A percentile compares a stretch with the other conserved stretches of the same genome.
Conservation (phyloP, 2,113 vertebrate genomes). For the Perca flavescens region DNA sequence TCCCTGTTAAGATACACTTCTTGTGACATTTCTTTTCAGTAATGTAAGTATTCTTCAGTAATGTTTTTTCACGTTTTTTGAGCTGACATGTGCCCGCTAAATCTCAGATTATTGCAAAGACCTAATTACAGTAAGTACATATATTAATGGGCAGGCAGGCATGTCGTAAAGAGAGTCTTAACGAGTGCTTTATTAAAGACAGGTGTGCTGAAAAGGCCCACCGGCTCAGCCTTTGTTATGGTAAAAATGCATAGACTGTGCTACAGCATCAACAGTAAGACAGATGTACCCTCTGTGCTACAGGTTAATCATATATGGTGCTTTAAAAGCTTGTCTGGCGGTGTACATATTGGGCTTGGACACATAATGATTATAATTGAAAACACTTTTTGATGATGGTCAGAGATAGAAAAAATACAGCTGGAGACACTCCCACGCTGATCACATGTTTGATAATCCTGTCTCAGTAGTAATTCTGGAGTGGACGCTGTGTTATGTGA, state of each 20-base stretch:
- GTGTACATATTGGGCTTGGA: constrained; percentile 18
- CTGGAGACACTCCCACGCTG: constrained; percentile 42
- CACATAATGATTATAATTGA: not conserved
- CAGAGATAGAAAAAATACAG: constrained; percentile 5
- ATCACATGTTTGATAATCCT: constrained; percentile 54
- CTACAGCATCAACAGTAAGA: not conserved
- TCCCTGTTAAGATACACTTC: not conserved
- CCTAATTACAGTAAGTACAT: not conserved
- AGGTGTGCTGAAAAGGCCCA: constrained; percentile 1
- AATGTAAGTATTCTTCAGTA: too few relatives aligned
- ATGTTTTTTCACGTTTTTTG: not conserved
- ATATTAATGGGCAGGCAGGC: not conserved
- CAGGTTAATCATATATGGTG: not conserved
- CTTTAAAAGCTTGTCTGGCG: constrained; percentile 19
- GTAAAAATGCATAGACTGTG: not conserved
- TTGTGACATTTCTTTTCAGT: not conserved
- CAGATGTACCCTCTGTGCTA: not conserved
- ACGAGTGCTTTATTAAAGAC: not conserved
- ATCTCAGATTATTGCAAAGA: not conserved
- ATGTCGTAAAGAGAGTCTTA: not conserved
- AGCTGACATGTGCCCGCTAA: not conserved
- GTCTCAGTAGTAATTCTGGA: constrained; percentile 44
- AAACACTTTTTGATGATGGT: constrained; percentile 14
- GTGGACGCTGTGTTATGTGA: constrained; percentile 58
- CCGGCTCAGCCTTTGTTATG: not conserved